Evolutionary conservation across 2,888 invertebrate species (phyloP).

Genomic region (Pollenia griseotomentosa): DNA sequence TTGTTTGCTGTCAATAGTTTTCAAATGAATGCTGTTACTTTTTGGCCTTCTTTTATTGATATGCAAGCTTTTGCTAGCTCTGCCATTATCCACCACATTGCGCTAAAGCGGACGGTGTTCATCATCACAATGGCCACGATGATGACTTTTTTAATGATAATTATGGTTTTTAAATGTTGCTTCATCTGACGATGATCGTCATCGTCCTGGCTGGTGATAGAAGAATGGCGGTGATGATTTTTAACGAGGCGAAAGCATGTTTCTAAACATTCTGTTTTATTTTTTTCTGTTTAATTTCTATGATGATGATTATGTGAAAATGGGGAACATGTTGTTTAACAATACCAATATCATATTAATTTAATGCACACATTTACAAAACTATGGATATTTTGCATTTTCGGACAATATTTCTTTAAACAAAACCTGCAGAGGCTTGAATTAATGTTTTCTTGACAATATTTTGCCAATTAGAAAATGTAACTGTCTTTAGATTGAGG

Average conservation of each 20-base stretch:
- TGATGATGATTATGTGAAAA: conserved; percentile 69
- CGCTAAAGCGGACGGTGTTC: conserved; percentile 16
- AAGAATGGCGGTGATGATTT: conserved; percentile 56
- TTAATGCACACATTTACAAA: conserved; percentile 58
- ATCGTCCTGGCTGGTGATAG: conserved; percentile 26
- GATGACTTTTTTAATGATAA: conserved; percentile 41
- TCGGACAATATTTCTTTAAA: background rate
- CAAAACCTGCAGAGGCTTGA: background rate
- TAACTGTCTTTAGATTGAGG: no score
- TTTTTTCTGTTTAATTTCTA: conserved; percentile 68
- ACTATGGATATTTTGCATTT: conserved; percentile 35
- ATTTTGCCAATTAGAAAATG: background rate
- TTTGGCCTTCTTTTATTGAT: conserved; percentile 71
- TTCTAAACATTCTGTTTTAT: conserved; percentile 43
- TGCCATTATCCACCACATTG: conserved; percentile 63
- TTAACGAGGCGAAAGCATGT: conserved; percentile 72
- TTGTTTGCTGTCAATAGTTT: conserved; percentile 74
- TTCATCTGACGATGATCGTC: conserved; percentile 3
- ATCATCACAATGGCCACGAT: conserved; percentile 37
- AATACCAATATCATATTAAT: conserved; percentile 67
- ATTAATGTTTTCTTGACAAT: background rate
- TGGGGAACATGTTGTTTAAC: conserved; percentile 68
- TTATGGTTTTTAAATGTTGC: conserved; percentile 24
- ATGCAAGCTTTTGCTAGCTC: conserved; percentile 59
- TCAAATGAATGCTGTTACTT: conserved; percentile 70